Evolutionary conservation across 1,140 invertebrate species (phyloP).

Genomic region (Musca domestica): DNA sequence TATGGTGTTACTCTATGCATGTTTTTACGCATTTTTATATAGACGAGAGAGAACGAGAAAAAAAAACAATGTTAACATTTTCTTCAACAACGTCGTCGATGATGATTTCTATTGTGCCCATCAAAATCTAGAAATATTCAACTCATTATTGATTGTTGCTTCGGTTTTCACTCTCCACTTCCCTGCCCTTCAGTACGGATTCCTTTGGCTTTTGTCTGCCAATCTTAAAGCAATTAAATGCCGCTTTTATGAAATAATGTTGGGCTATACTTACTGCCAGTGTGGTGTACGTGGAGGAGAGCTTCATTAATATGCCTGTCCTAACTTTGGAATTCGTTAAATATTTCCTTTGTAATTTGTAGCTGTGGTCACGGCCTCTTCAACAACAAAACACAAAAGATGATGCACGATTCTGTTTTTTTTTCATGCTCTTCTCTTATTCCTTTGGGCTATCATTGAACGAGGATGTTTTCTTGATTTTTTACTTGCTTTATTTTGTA

Average conservation of each 20-base stretch:
- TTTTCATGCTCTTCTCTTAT: too few relatives aligned
- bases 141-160: constrained; percentile 1
- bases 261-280: neutral
- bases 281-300: neutral
- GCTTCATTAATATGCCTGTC: constrained; percentile 28
- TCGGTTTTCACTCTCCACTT: neutral
- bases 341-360: constrained; percentile 27
- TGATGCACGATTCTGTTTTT: neutral
- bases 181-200: too few relatives aligned
- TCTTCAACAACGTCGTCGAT: too few relatives aligned
- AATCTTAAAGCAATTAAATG: constrained; percentile 16
- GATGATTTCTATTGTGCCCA: neutral
- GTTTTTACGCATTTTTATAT: constrained; percentile 15
- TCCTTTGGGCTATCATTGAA: constrained; percentile 6
- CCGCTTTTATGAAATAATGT: neutral
- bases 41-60: too few relatives aligned
- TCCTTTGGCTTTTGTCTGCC: too few relatives aligned
- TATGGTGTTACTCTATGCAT: constrained; percentile 5
- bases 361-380: neutral
- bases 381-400: neutral
- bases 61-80: too few relatives aligned
- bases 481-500: neutral
- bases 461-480: neutral
- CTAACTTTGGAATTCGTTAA: constrained; percentile 28
- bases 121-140: constrained; percentile 1